phyloP scores from a whole-genome alignment of 2,113 vertebrate species.

The Peromyscus leucopus region DNA sequence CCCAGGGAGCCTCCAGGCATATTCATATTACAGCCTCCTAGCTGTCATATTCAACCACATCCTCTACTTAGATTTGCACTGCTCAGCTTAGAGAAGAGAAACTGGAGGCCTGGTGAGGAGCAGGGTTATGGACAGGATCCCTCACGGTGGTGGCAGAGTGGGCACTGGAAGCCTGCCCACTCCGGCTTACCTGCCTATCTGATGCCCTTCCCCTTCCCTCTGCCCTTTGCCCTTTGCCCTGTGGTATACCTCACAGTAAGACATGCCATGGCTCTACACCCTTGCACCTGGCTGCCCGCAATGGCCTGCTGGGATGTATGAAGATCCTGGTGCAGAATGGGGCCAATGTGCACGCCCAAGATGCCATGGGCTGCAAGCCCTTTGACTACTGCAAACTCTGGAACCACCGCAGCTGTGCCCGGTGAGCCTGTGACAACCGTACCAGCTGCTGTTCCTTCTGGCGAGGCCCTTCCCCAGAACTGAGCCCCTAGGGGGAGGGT shows the following conservation, averaged over 20 bases:
- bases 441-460: neutral
- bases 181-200: neutral
- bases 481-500: neutral
- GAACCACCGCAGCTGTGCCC: constrained; percentile 79
- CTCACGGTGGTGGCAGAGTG: neutral
- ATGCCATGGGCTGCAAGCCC: constrained; percentile 71
- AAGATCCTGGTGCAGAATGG: constrained; percentile 77
- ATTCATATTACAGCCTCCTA: neutral
- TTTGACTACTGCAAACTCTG: constrained; percentile 82
- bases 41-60: neutral
- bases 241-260: constrained; percentile 53
- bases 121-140: neutral
- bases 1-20: neutral
- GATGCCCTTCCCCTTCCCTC: neutral
- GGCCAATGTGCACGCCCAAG: constrained; percentile 75
- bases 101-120: neutral
- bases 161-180: neutral
- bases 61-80: neutral
- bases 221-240: neutral
- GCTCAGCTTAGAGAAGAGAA: neutral
- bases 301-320: constrained; percentile 79
- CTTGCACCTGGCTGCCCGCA: constrained; percentile 80
- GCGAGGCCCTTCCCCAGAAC: neutral
- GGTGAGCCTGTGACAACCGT: constrained; percentile 65
- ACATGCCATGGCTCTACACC: constrained; percentile 69